Evolutionary conservation across 1,140 invertebrate genomes (phyloP), one percentile per base, ranked within the genome.

Genomic region (Pseudoatta argentina): DNA sequence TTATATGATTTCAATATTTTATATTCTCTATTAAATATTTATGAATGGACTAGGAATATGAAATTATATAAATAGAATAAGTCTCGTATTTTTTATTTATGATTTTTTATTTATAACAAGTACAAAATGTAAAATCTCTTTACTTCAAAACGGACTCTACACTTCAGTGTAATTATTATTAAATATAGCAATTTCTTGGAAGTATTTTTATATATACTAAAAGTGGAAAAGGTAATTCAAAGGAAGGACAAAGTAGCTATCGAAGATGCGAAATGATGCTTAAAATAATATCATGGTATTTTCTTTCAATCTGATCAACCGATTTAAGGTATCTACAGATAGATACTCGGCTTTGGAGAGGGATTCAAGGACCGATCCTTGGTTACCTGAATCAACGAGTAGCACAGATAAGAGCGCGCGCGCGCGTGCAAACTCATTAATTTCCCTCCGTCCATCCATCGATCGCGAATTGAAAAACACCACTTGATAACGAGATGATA

Each of bases 231-330:
- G 14, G 39, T 55, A 51, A 39, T n/a, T 67, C 75, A 64, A 57
- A 21, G 34, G 24, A 16, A 51, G 16, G 3, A 61, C n/a, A 27
- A 48, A 67, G n/a, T 59, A 44, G 39, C 4, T 59, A 82, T 61
- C 24, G 44, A 59, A 44, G 69, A 8, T 39, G 61, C 53, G 48
- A 87, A 83, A 63, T 55, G 79, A 89, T 89, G 90, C 91, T 92
- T 94, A 91, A 93, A 94, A 95, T 94, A 95, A 94, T 93, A 91
- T 86, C 85, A 63, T 57, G 83, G 88, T 95, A 94, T 95, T 95
- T 95, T 95, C 93, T 94, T 95, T 94, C 93, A 93, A 95, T 95
- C 92, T 91, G 88, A 91, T 76, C 88, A 24, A 44, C 59, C 21
- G 27, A 90, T 89, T 91, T 85, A 79, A 48, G 72, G 39, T 73